phyloP scores from a whole-genome alignment of 2,888 invertebrate species.

The Drosophila buzzatii region DNA sequence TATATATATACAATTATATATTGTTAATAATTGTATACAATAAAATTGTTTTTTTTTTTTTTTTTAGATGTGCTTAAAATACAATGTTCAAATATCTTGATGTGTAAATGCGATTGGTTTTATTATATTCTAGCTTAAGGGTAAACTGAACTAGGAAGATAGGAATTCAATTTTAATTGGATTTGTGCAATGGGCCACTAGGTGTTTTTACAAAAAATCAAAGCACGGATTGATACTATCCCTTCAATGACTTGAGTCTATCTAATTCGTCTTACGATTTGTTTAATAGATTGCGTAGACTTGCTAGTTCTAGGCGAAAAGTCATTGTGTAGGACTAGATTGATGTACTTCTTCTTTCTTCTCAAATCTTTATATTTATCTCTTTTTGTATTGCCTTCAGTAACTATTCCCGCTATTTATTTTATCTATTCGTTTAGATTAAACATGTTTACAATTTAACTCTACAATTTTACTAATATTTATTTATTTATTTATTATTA shows the following conservation, averaged over 20 bases:
- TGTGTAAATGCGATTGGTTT: conserved; percentile 33
- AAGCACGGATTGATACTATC: not conserved
- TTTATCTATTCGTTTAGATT: not conserved
- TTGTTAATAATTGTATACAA: conserved; percentile 35
- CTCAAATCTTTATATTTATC: too few relatives aligned
- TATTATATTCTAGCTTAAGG: not conserved
- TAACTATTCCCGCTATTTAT: not conserved
- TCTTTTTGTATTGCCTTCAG: too few relatives aligned
- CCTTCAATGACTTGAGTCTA: not conserved
- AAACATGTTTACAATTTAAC: not conserved
- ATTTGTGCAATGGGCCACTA: too few relatives aligned
- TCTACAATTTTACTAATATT: not conserved
- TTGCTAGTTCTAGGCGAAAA: too few relatives aligned
- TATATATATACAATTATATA: conserved; percentile 16
- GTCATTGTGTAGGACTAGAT: too few relatives aligned
- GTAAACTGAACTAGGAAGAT: not conserved
- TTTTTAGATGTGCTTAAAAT: conserved; percentile 63
- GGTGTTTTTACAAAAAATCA: too few relatives aligned
- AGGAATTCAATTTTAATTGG: not conserved
- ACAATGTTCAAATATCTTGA: conserved; percentile 64
- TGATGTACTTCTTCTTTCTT: too few relatives aligned
- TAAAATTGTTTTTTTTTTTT: conserved; percentile 39
- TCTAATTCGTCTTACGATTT: not conserved
- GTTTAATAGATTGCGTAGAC: not conserved
- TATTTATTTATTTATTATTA: conserved; percentile 5